Evolutionary conservation across 2,888 invertebrate species (phyloP), one percentile per base, ranked within the genome.

Genomic region (Craniophora ligustri): DNA sequence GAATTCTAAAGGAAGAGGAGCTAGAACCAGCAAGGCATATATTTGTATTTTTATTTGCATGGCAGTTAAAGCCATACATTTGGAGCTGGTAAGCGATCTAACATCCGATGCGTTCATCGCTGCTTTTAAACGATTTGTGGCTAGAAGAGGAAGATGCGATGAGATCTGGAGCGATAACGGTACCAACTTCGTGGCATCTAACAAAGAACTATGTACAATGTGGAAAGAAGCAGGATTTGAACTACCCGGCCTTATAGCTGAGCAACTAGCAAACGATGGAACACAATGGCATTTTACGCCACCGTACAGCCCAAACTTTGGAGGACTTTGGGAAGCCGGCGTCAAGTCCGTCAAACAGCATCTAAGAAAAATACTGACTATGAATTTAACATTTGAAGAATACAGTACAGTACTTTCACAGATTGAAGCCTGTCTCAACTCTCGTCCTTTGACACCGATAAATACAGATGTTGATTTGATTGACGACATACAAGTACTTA

Each of bases 11-110:
- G 65, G 67, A 5, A 55, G 76, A 56, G 75, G 76, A 15, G 21
- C 39, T 0, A 73, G 66, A 49, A 44, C 68, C 0, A 13, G 10
- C 0, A 75, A 76, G 32, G 61, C 58, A 4, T 78, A 78, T 18
- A 69, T 76, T 8, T 49, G 63, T 2, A 54, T 78, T 5, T 80
- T 81, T 30, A 14, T 72, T 0, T 67, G 67, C 38, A 62, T 78
- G 61, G 47, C 66, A 0, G 67, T 72, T 0, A 72, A 72, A n/a
- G 75, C 75, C 0, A 51, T 76, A 3, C 79, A 82, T 46, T 39
- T 83, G 0, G 84, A 84, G 35, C 32, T 73, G 0, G 82, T 79
- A 0, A 63, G 66, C 0, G 73, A 75, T 10, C 61, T 83, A 0
- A 72, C 75, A 1, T 63, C 79, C 1, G 72, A 78, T 28, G 58